Evolutionary conservation across 2,113 vertebrate species (phyloP), one percentile per base, ranked within the genome.

Genomic region (Tachysurus vachellii): DNA sequence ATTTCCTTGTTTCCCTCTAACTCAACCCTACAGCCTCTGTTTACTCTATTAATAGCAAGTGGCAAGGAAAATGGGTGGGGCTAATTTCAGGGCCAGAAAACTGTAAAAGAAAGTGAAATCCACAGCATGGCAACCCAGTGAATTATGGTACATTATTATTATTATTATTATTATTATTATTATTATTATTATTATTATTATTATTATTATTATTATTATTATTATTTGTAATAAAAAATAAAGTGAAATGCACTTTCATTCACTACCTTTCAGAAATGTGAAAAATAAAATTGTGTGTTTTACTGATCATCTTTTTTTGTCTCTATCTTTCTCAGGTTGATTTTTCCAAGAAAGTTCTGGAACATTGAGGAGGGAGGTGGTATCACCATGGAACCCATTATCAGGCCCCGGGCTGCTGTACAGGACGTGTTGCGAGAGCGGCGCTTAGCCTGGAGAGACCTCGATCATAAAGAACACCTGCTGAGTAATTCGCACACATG

Each of bases 381-480:
- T 8, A 4, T 81, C 79, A 53, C 85, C 71, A 42, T 84, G 82
- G 90, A 88, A 47, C 47, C 92, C 42, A 62, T 21, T 3, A 76
- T 88, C 59, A 84, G 89, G 77, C 84, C 87, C 44, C 42, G 88
- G 0, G 87, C 84, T 62, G 71, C 84, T 56, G 28, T 10, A 31
- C 86, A 89, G 85, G 83, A 91, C 88, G 21, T 86, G 6, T 86
- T 89, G 80, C 88, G 85, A 90, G 89, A 94, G 61, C 76, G 61
- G 36, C 87, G 50, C 23, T 47, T 88, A 83, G 82, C 88, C 77
- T 93, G 93, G 94, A 93, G 84, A 70, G 82, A 87, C 21, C 79
- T 92, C 26, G 59, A 89, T 47, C 88, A 92, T 88, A 92, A 92
- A 91, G 91, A 90, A 57, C 82, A 90, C 86, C 91, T 16, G 5